Percentiles rank a stretch among this genome's conserved stretches.
phyloP scores from a whole-genome alignment of 2,888 invertebrate genomes.

The Andrena praecox region DNA sequence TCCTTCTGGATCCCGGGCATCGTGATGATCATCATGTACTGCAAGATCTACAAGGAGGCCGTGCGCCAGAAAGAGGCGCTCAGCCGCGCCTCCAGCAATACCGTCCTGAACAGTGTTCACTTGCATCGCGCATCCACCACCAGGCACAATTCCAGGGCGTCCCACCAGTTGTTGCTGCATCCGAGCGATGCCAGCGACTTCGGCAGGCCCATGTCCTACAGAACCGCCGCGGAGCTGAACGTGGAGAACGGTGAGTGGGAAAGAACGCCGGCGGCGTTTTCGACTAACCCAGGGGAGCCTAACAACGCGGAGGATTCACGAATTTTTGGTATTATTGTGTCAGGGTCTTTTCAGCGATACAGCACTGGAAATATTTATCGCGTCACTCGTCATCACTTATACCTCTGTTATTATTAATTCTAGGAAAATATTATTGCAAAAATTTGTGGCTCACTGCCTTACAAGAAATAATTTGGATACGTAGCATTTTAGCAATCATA shows the following conservation, averaged over 20 bases:
- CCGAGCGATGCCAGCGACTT: constrained; percentile 78
- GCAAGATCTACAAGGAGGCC: constrained; percentile 92
- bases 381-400: too few relatives aligned
- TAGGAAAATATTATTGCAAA: too few relatives aligned
- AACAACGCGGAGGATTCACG: neutral
- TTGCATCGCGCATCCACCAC: constrained; percentile 91
- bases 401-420: too few relatives aligned
- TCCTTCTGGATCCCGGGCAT: constrained; percentile 97
- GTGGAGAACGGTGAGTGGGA: constrained; percentile 88
- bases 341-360: neutral
- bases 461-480: too few relatives aligned
- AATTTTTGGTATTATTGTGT: too few relatives aligned
- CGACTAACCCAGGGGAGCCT: neutral
- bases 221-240: constrained; percentile 90
- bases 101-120: constrained; percentile 93
- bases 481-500: too few relatives aligned
- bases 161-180: constrained; percentile 80
- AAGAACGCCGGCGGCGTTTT: neutral
- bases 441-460: too few relatives aligned
- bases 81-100: constrained; percentile 93
- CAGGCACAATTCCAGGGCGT: constrained; percentile 86
- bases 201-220: constrained; percentile 80
- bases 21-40: constrained; percentile 97
- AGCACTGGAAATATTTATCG: too few relatives aligned
- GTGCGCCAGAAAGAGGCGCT: constrained; percentile 93